Evolutionary conservation across 1,140 invertebrate species (phyloP), one percentile per base, ranked within the genome.

Genomic region (Zaprionus africanus): DNA sequence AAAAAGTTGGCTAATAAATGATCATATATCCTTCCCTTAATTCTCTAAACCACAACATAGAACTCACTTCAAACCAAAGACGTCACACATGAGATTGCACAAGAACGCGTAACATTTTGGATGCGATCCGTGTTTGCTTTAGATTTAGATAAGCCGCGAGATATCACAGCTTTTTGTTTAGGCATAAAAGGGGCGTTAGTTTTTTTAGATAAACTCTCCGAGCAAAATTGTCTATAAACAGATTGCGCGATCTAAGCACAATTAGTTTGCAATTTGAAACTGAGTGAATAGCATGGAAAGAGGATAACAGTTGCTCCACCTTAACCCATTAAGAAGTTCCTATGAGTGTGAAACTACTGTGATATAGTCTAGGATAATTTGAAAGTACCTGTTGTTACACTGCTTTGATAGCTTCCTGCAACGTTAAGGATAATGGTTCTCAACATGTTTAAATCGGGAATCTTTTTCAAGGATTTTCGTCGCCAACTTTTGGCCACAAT

Each of bases 401-500:
- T 28, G 17, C 13, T 9, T 2, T 28, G 22, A 17, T 19, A 57
- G 43, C 11, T 49, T 36, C 26, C 41, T 43, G n/a, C 24, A 34
- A 43, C 5, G 4, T 57, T 38, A 26, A 46, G 5, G n/a, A 28
- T 22, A 71, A n/a, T 82, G 84, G 46, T 91, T 9, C 60, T 82
- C 15, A 80, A 80, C 43, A 38, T 80, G 63, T 83, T 91, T 13
- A 64, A 81, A 13, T 58, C 76, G 59, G 84, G 84, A 57, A 88
- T 88, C 26, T 81, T 88, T 41, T 51, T 61, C 54, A 54, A 59
- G 41, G 69, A 91, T 62, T 92, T 58, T 56, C 86, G 87, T 13
- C 78, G 79, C 6, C 91, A 92, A 46, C 65, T 92, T 56, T 41
- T 78, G 41, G 84, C 82, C 3, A 78, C 91, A n/a, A 57, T 92